Conservation (phyloP, 2,888 invertebrate species). For the Phalera bucephala region DNA sequence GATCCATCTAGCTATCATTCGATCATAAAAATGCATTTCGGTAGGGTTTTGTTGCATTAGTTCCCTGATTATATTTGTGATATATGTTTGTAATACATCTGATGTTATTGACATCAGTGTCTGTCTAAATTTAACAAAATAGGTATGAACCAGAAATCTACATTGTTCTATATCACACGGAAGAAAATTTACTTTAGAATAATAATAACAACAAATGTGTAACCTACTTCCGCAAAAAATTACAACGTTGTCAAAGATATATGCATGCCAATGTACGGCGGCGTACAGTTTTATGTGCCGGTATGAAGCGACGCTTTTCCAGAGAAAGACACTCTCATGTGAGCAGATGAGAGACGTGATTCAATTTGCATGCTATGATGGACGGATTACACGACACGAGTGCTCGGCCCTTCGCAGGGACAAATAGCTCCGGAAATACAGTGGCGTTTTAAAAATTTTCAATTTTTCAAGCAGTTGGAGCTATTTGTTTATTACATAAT, state of each 20-base stretch:
- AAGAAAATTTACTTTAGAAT: too few relatives aligned
- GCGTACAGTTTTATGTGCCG: conserved; percentile 25
- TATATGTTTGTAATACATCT: too few relatives aligned
- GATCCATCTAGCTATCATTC: too few relatives aligned
- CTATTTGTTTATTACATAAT: too few relatives aligned
- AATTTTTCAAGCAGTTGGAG: conserved; percentile 19
- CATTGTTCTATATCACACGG: too few relatives aligned
- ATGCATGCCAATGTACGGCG: conserved; percentile 6
- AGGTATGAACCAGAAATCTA: too few relatives aligned
- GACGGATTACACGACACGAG: conserved; percentile 65
- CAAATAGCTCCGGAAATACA: conserved; percentile 38
- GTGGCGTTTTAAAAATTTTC: conserved; percentile 36
- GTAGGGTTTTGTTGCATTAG: too few relatives aligned
- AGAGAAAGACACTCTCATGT: conserved; percentile 52
- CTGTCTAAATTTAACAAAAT: too few relatives aligned
- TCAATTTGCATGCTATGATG: conserved; percentile 77
- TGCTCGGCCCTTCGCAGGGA: conserved; percentile 43
- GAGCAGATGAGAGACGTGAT: conserved; percentile 75
- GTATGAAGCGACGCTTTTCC: conserved; percentile 38
- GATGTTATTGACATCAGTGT: too few relatives aligned
- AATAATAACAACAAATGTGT: too few relatives aligned
- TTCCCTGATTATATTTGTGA: too few relatives aligned
- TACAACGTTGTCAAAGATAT: conserved; percentile 17
- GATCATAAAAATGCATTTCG: too few relatives aligned
- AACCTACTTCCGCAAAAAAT: conserved; percentile 9